These are phyloP conservation scores for Drosophila neocordata DNA, from an alignment of 1,140 invertebrate species.

Conservation along the genomic window DNA sequence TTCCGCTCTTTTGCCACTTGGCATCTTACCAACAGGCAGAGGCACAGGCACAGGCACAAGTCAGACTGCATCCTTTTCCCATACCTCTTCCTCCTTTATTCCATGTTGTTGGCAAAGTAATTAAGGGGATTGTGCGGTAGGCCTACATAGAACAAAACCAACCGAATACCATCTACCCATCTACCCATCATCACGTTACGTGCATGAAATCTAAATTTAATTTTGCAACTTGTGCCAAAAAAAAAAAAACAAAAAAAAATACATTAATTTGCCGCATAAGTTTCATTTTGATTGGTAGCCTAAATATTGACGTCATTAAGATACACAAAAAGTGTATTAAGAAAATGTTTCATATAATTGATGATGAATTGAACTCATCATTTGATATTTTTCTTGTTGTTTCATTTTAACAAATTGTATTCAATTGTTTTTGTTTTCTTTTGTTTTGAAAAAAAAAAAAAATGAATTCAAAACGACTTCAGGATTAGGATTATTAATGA, in stretches of 20 bases:
- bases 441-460: too few species aligned
- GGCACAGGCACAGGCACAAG: neutral
- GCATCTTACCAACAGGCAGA: slow-evolving; percentile 33
- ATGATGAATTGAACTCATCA: slow-evolving; percentile 5
- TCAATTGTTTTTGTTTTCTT: too few species aligned
- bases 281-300: slow-evolving; percentile 11
- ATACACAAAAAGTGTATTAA: neutral
- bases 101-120: slow-evolving; percentile 58
- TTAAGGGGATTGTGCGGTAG: slow-evolving; percentile 57
- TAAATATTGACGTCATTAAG: slow-evolving; percentile 62
- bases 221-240: slow-evolving; percentile 76
- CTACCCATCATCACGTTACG: slow-evolving; percentile 49
- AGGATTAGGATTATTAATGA: neutral
- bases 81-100: neutral
- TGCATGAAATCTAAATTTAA: slow-evolving; percentile 78
- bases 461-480: neutral
- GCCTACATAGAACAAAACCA: neutral
- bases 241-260: slow-evolving; percentile 17
- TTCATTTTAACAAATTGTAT: too few species aligned
- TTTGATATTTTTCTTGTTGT: neutral
- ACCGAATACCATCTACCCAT: slow-evolving; percentile 20
- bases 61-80: slow-evolving; percentile 32
- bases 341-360: slow-evolving; percentile 5
- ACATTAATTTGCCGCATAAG: slow-evolving; percentile 37
- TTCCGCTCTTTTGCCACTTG: slow-evolving; percentile 46